Percentiles rank a stretch among this genome's conserved stretches.
These are phyloP conservation scores for Kryptolebias marmoratus DNA, from an alignment of 2,113 vertebrate genomes.

Conservation along the genomic window DNA sequence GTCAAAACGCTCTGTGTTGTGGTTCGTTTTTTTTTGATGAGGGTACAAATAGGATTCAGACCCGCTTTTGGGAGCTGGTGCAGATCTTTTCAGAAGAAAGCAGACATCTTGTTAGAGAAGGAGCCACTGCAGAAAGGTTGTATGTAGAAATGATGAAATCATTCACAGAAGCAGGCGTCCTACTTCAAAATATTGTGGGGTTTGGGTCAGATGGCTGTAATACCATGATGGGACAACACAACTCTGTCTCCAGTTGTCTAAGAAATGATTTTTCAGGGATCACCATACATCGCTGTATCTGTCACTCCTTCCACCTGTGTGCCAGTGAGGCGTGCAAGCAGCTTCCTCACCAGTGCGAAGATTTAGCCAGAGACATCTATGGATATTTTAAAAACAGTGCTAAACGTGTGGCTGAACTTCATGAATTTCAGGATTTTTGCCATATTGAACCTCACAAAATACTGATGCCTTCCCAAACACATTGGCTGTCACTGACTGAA, in stretches of 20 bases:
- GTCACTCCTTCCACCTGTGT: too few relatives aligned
- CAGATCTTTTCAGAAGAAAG: background rate
- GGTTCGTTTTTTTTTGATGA: background rate
- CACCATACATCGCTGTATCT: background rate
- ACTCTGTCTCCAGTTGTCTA: background rate
- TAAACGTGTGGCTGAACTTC: too few relatives aligned
- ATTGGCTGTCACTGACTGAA: too few relatives aligned
- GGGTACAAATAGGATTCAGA: background rate
- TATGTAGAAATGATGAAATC: background rate
- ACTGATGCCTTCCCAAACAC: too few relatives aligned
- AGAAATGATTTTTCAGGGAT: background rate
- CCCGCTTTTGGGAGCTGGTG: background rate
- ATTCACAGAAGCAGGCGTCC: background rate
- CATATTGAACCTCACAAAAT: too few relatives aligned
- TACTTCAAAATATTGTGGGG: background rate
- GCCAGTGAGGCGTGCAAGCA: too few relatives aligned
- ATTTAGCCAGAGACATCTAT: too few relatives aligned
- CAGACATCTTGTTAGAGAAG: background rate
- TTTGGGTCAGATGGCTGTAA: constrained; percentile 2
- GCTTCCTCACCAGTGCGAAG: too few relatives aligned
- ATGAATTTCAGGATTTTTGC: too few relatives aligned
- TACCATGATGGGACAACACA: constrained; percentile 1
- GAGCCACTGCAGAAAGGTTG: background rate
- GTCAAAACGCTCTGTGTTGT: background rate
- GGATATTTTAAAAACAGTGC: too few relatives aligned